These are phyloP conservation scores for Nesoenas mayeri DNA, from an alignment of 2,113 vertebrate genomes.

Conservation along the genomic window DNA sequence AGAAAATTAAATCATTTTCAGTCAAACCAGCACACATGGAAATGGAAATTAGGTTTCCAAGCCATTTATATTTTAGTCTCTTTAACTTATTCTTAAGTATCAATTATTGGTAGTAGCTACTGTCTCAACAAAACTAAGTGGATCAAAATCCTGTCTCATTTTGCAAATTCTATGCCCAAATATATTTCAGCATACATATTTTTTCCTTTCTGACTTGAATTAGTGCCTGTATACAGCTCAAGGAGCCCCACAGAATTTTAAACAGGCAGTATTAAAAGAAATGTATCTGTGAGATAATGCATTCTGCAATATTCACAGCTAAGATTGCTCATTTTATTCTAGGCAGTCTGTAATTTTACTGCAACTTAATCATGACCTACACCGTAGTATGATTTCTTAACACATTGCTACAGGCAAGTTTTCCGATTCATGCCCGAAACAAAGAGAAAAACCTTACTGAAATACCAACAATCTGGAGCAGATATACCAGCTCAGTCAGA, in stretches of 20 bases:
- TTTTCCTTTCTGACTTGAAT: conserved; percentile 8
- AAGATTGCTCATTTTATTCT: conserved; percentile 37
- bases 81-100: background rate
- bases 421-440: background rate
- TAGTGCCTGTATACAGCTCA: background rate
- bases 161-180: background rate
- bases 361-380: conserved; percentile 14
- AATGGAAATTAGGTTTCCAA: conserved; percentile 24
- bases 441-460: background rate
- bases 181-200: background rate
- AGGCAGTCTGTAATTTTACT: conserved; percentile 2
- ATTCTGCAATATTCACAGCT: conserved; percentile 15
- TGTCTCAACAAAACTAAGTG: background rate
- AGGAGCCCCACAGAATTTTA: background rate
- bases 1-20: too few relatives aligned
- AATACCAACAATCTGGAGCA: background rate
- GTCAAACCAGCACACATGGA: background rate
- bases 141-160: conserved; percentile 12
- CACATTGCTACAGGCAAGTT: background rate
- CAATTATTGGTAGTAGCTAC: background rate
- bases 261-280: conserved; percentile 36
- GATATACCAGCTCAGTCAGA: background rate
- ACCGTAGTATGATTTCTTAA: background rate
- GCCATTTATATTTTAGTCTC: background rate
- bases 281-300: conserved; percentile 6